These are phyloP conservation scores for Eubucco bourcierii DNA, from an alignment of 2,113 vertebrate genomes.

Conservation along the genomic window DNA sequence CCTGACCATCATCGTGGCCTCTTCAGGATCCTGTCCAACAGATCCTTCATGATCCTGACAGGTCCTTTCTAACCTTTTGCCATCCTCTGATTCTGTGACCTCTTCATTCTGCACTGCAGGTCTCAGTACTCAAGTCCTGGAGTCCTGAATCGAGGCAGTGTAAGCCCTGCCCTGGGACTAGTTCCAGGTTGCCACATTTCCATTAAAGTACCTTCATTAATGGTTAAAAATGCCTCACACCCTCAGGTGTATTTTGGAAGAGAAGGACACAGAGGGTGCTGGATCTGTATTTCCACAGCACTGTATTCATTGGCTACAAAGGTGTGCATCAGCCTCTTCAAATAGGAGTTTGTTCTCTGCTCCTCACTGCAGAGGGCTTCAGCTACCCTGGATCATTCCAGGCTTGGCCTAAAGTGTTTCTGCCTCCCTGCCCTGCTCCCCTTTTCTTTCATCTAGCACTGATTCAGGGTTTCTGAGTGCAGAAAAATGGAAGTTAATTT, in stretches of 20 bases:
- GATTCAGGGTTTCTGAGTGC: neutral
- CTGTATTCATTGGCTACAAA: neutral
- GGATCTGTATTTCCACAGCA: fast-evolving
- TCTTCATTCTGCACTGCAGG: neutral
- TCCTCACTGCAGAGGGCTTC: neutral
- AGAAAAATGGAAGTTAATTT: neutral
- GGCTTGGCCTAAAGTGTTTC: neutral
- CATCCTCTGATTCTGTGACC: no score
- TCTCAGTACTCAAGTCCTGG: no score
- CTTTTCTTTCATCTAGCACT: neutral
- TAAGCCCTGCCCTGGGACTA: neutral
- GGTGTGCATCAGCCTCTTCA: neutral
- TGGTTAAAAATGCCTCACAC: neutral
- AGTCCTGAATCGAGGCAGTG: neutral
- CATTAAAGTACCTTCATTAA: neutral
- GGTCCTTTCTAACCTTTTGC: no score
- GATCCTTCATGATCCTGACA: no score
- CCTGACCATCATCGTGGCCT: no score
- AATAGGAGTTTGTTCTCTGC: neutral
- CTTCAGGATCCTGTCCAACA: no score
- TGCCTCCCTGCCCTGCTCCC: no score
- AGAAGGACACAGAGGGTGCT: neutral
- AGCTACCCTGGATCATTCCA: neutral
- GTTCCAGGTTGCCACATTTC: neutral
- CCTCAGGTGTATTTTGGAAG: neutral